These are phyloP conservation scores for Coleophora deauratella DNA, from an alignment of 2,888 invertebrate genomes.

Conservation along the genomic window DNA sequence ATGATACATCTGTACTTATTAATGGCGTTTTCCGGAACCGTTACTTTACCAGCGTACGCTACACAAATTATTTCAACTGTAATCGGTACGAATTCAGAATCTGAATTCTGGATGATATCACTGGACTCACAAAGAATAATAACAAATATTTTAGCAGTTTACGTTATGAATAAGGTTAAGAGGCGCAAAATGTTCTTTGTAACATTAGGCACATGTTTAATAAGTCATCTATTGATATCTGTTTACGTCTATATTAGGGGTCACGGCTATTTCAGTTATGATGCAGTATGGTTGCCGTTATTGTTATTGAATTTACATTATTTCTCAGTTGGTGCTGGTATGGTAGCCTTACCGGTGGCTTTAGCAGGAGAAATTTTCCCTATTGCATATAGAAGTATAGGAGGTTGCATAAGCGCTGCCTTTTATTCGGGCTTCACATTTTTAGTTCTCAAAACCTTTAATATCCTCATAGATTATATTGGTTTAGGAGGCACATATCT, in stretches of 20 bases:
- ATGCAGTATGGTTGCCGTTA: conserved; percentile 56
- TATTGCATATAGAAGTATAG: conserved; percentile 72
- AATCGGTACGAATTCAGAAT: conserved; percentile 72
- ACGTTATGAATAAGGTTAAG: conserved; percentile 73
- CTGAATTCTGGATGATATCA: conserved; percentile 76
- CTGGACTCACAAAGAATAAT: conserved; percentile 76
- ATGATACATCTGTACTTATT: conserved; percentile 76
- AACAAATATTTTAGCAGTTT: conserved; percentile 73
- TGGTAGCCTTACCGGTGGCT: conserved; percentile 78
- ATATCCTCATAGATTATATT: conserved; percentile 56
- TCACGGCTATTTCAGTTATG: conserved; percentile 28
- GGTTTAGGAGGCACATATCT: conserved; percentile 73
- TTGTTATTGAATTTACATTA: conserved; percentile 68
- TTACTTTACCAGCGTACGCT: conserved; percentile 78
- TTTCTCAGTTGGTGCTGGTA: conserved; percentile 70
- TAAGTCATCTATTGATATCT: conserved; percentile 69
- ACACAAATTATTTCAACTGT: conserved; percentile 72
- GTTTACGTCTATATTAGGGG: conserved; percentile 42
- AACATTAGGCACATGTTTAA: conserved; percentile 71
- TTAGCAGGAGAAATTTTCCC: conserved; percentile 81
- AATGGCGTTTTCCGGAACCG: conserved; percentile 78
- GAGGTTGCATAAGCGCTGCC: conserved; percentile 74
- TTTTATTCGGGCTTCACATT: conserved; percentile 75
- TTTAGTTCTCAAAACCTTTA: conserved; percentile 75
- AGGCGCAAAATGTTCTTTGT: conserved; percentile 75